Conservation (phyloP, 2,113 vertebrate genomes). For the Eulemur rufifrons region DNA sequence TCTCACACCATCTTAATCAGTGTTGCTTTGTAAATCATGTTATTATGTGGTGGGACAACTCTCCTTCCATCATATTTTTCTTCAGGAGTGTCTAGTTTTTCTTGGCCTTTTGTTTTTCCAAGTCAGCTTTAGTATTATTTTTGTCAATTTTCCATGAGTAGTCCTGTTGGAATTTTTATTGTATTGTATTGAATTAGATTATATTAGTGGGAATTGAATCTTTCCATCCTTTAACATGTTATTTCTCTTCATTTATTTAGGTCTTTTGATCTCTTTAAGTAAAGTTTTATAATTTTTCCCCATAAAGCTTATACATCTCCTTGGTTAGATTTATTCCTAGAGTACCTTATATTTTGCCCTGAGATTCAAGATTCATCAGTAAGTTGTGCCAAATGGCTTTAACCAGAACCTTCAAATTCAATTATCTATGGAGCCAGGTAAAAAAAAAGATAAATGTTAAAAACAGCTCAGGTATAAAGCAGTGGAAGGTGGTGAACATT, state of each 20-base stretch:
- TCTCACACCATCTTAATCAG: not conserved
- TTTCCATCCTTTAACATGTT: not conserved
- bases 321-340: slow-evolving; percentile 2
- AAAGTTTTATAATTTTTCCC: slow-evolving; percentile 10
- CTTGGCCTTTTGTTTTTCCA: not conserved
- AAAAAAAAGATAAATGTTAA: not conserved
- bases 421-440: not conserved
- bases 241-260: slow-evolving; percentile 21
- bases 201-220: not conserved
- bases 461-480: not conserved
- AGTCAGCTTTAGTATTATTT: slow-evolving; percentile 12
- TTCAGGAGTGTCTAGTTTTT: not conserved
- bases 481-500: not conserved
- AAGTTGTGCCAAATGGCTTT: not conserved
- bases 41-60: not conserved
- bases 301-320: not conserved
- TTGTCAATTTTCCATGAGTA: not conserved
- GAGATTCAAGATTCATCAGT: not conserved
- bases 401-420: not conserved
- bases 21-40: not conserved
- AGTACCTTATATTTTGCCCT: not conserved
- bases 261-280: not conserved
- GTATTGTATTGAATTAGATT: not conserved
- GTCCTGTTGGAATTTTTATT: not conserved
- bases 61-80: not conserved